Evolutionary conservation across 2,113 vertebrate species (phyloP).

Genomic region (Lophius piscatorius): DNA sequence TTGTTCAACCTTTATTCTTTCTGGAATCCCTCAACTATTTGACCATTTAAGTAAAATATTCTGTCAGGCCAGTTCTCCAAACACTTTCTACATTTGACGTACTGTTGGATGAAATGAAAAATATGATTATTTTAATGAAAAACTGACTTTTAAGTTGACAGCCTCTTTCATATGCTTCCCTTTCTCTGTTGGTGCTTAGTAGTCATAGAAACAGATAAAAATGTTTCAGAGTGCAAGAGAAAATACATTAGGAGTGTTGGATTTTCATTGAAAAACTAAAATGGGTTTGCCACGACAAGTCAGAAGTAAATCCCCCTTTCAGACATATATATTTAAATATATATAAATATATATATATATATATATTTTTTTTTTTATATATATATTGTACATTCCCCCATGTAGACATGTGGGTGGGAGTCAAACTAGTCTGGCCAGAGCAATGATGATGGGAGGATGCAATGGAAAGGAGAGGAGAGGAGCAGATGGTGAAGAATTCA

Average conservation of each 20-base stretch:
- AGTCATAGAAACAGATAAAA: constrained; percentile 29
- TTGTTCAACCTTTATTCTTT: not conserved
- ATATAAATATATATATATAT: not conserved
- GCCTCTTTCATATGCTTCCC: constrained; percentile 46
- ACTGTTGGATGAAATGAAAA: constrained; percentile 41
- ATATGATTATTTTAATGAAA: constrained; percentile 61
- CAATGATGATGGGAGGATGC: constrained; percentile 38
- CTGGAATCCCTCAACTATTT: not conserved
- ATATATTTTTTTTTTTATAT: constrained; percentile 1
- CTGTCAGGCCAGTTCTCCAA: constrained; percentile 10
- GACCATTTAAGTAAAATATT: constrained; percentile 17
- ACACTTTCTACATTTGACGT: constrained; percentile 30
- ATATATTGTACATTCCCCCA: constrained; percentile 20
- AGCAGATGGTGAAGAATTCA: constrained; percentile 73
- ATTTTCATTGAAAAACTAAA: constrained; percentile 16
- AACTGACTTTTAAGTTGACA: constrained; percentile 41
- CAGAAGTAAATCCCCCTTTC: not conserved
- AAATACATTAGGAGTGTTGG: constrained; percentile 3
- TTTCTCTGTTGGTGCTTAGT: constrained; percentile 20
- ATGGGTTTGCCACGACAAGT: constrained; percentile 11
- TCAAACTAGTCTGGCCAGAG: constrained; percentile 31
- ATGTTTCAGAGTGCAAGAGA: constrained; percentile 7
- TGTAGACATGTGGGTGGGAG: constrained; percentile 51
- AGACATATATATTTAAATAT: not conserved
- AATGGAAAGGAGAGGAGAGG: constrained; percentile 40